phyloP scores from a whole-genome alignment of 2,888 invertebrate genomes.

The Pseudeuparius sepicola region DNA sequence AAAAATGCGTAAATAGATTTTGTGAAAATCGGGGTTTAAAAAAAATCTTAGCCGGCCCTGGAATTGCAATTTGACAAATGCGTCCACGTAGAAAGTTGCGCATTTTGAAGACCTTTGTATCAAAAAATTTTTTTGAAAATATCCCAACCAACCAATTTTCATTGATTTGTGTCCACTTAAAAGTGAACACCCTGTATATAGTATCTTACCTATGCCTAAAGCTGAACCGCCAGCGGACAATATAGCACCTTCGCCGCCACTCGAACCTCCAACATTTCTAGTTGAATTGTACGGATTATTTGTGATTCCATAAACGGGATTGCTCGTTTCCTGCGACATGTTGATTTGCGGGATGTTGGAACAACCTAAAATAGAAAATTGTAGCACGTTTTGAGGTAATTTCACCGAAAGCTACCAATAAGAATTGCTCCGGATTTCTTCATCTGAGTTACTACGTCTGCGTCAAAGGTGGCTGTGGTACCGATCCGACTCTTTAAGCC shows the following conservation, averaged over 20 bases:
- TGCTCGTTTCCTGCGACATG: conserved; percentile 84
- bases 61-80: no score
- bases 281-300: conserved; percentile 85
- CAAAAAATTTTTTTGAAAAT: no score
- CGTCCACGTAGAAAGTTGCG: no score
- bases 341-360: conserved; percentile 94
- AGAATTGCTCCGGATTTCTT: conserved; percentile 77
- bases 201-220: conserved; percentile 61
- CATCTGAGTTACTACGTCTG: conserved; percentile 63
- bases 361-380: conserved; percentile 28
- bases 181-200: no score
- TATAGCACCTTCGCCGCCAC: conserved; percentile 76
- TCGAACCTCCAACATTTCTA: conserved; percentile 83
- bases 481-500: conserved; percentile 54
- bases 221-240: conserved; percentile 71
- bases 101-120: no score
- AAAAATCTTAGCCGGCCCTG: no score
- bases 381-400: no score
- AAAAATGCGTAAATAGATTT: no score
- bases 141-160: no score
- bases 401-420: conserved; percentile 41
- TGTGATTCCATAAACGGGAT: conserved; percentile 80
- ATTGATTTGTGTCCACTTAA: no score
- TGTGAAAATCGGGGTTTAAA: no score
- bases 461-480: conserved; percentile 59